A percentile compares a stretch with the other conserved stretches of the same genome.
These are phyloP conservation scores for Melanotaenia parkinsoni DNA, from an alignment of 2,797 vertebrate genomes.

Conservation along the genomic window DNA sequence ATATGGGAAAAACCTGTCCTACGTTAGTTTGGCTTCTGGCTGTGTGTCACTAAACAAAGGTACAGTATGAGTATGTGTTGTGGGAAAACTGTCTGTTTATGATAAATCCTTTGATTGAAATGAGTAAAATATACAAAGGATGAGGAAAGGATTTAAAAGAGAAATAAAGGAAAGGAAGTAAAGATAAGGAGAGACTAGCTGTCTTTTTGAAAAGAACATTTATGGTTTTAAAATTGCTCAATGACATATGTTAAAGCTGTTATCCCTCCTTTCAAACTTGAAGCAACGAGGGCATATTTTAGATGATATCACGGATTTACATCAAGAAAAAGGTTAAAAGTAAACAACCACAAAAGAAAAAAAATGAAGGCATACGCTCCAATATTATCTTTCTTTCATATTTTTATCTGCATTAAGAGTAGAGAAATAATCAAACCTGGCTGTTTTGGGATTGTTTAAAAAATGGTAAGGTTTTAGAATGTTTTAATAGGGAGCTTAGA, in stretches of 20 bases:
- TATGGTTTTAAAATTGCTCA: not conserved
- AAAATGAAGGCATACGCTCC: too few relatives aligned
- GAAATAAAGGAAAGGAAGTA: not conserved
- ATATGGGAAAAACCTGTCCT: constrained; percentile 34
- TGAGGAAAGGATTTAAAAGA: not conserved
- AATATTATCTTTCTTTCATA: too few relatives aligned
- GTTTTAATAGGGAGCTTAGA: too few relatives aligned
- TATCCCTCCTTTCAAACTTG: too few relatives aligned
- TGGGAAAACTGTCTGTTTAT: not conserved
- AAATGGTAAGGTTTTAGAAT: too few relatives aligned
- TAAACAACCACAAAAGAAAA: too few relatives aligned
- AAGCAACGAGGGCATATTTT: too few relatives aligned
- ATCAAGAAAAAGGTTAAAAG: too few relatives aligned
- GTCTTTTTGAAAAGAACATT: not conserved
- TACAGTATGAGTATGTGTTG: not conserved
- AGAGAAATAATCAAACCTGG: too few relatives aligned
- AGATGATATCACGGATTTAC: too few relatives aligned
- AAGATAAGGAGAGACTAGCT: not conserved
- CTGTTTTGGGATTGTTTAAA: too few relatives aligned
- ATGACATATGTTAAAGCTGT: not conserved
- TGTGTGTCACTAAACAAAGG: constrained; percentile 36
- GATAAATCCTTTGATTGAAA: not conserved
- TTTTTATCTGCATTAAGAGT: too few relatives aligned
- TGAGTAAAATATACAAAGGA: not conserved
- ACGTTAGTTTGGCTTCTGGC: constrained; percentile 40